phyloP scores from a whole-genome alignment of 2,797 vertebrate species.

The Epinephelus coioides region DNA sequence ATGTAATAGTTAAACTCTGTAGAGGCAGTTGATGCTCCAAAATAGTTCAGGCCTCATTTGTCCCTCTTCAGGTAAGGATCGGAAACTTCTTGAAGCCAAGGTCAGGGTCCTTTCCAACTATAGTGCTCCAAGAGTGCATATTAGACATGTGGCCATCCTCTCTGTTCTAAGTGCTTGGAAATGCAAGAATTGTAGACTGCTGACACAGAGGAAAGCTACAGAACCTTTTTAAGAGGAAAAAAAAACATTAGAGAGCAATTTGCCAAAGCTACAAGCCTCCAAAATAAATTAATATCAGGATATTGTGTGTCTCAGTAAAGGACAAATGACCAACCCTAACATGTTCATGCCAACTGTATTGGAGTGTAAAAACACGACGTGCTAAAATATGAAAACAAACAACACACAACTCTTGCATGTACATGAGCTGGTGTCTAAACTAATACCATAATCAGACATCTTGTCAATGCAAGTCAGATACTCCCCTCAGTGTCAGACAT shows the following conservation, averaged over 20 bases:
- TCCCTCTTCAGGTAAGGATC: neutral
- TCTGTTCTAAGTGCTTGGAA: neutral
- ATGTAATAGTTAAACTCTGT: too few relatives aligned
- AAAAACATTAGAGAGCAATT: neutral
- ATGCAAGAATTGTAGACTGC: neutral
- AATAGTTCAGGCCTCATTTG: neutral
- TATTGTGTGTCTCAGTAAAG: neutral
- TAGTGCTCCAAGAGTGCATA: too few relatives aligned
- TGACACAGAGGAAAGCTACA: neutral
- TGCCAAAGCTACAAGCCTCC: neutral
- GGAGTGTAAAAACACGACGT: neutral
- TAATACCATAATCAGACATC: neutral
- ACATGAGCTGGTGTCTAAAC: neutral
- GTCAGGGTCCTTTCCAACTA: too few relatives aligned
- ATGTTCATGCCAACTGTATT: neutral
- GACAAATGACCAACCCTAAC: neutral
- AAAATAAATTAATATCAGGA: neutral
- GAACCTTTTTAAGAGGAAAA: too few relatives aligned
- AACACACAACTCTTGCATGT: neutral
- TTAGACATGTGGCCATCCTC: too few relatives aligned
- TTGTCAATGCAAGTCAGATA: neutral
- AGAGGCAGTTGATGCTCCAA: neutral
- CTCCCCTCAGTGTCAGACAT: neutral
- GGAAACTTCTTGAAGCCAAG: too few relatives aligned
- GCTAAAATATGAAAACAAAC: neutral